Conservation (phyloP, 1,140 invertebrate genomes). For the Orussus abietinus region DNA sequence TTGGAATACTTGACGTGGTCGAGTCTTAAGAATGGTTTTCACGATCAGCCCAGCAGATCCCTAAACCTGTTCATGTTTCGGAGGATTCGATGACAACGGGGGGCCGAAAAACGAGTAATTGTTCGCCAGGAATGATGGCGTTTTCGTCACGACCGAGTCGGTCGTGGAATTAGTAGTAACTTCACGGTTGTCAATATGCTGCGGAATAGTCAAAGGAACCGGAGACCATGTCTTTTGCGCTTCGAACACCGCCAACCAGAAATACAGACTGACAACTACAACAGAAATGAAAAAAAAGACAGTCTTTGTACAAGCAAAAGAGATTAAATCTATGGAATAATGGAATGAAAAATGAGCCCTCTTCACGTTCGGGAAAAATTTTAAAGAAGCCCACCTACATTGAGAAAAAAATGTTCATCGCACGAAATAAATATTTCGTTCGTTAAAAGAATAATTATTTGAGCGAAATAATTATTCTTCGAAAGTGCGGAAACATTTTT, state of each 20-base stretch:
- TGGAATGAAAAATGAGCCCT: no score
- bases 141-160: constrained; percentile 33
- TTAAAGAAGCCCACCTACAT: no score
- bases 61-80: constrained; percentile 23
- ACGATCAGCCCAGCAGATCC: no score
- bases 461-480: no score
- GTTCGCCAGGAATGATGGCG: constrained; percentile 39
- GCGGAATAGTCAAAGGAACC: constrained; percentile 1
- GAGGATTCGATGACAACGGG: constrained; percentile 16
- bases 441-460: no score
- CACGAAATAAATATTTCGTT: constrained; percentile 8
- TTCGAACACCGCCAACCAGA: constrained; percentile 40
- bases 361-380: no score
- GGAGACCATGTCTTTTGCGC: constrained; percentile 32
- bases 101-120: constrained; percentile 26
- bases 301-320: no score
- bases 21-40: no score
- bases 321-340: no score
- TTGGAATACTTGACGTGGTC: constrained; percentile 6
- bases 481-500: no score
- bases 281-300: constrained; percentile 18
- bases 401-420: constrained; percentile 1
- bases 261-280: constrained; percentile 39
- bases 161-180: background rate
- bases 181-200: constrained; percentile 16